Conservation (phyloP, 2,113 vertebrate genomes). For the Paracanthobrama guichenoti region DNA sequence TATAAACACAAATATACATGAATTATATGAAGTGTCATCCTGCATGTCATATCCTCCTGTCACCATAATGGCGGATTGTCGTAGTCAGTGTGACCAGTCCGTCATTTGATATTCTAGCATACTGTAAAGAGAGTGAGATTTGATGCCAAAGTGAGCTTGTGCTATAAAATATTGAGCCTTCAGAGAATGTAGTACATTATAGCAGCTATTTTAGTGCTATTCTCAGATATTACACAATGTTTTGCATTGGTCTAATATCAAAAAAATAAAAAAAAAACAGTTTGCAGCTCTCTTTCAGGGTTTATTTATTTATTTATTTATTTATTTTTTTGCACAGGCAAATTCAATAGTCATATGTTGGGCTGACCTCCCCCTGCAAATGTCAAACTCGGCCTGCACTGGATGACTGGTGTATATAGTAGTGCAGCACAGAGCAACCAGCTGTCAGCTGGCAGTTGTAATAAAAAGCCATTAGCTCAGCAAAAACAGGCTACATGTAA, state of each 20-base stretch:
- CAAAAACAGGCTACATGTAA: not conserved
- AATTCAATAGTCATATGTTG: slow-evolving; percentile 34
- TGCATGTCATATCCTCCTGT: too few species aligned
- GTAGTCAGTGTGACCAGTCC: too few species aligned
- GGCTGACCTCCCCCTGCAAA: slow-evolving; percentile 74
- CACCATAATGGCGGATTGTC: too few species aligned
- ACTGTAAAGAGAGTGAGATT: too few species aligned
- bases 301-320: not conserved
- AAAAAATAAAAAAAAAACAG: too few species aligned
- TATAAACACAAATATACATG: too few species aligned
- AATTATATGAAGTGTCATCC: too few species aligned
- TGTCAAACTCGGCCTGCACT: slow-evolving; percentile 67
- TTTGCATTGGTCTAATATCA: too few species aligned
- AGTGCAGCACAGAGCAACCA: not conserved
- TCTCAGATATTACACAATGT: not conserved
- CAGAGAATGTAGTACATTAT: too few species aligned
- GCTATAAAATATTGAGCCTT: too few species aligned
- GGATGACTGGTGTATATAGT: slow-evolving; percentile 20
- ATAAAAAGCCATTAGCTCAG: not conserved
- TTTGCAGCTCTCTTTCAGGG: not conserved
- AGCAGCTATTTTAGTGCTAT: not conserved
- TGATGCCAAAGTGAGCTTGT: not conserved
- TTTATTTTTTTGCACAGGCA: not conserved
- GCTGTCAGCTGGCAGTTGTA: not conserved
- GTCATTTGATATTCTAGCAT: too few species aligned